Conservation (phyloP, 2,888 invertebrate genomes). For the Eupeodes luniger region DNA sequence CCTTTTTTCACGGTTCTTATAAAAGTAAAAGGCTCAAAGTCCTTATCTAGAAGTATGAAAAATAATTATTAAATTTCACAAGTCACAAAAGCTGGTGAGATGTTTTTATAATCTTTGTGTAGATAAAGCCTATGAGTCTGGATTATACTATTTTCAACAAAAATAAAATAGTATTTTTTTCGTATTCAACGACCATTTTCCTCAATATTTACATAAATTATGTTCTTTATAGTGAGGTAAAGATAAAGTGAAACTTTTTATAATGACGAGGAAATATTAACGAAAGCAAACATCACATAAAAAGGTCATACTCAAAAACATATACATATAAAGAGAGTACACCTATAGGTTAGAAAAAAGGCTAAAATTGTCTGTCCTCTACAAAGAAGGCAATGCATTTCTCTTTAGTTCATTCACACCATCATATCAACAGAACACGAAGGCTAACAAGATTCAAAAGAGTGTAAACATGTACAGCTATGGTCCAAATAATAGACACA, state of each 20-base stretch:
- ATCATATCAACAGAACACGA: neutral
- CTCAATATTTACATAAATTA: neutral
- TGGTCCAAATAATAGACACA: no score
- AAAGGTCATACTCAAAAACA: slow-evolving; percentile 3
- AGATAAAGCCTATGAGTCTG: no score
- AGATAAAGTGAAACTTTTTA: neutral
- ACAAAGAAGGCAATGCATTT: slow-evolving; percentile 43
- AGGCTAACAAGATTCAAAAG: slow-evolving; percentile 14
- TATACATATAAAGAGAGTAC: neutral
- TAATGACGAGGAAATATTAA: slow-evolving; percentile 40
- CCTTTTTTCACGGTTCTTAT: no score
- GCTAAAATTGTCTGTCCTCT: slow-evolving; percentile 15
- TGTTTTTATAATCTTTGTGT: no score
- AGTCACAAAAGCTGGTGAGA: no score
- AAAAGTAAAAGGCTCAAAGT: no score
- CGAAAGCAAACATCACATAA: slow-evolving; percentile 37
- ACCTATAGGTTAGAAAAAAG: slow-evolving; percentile 14
- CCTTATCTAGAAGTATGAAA: no score
- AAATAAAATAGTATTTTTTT: neutral
- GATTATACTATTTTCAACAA: no score
- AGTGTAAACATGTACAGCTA: no score
- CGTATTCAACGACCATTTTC: neutral
- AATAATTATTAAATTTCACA: no score
- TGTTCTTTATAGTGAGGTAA: neutral
- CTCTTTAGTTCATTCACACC: slow-evolving; percentile 24